Evolutionary conservation across 1,140 invertebrate species (phyloP).

Genomic region (Lucilia cuprina): DNA sequence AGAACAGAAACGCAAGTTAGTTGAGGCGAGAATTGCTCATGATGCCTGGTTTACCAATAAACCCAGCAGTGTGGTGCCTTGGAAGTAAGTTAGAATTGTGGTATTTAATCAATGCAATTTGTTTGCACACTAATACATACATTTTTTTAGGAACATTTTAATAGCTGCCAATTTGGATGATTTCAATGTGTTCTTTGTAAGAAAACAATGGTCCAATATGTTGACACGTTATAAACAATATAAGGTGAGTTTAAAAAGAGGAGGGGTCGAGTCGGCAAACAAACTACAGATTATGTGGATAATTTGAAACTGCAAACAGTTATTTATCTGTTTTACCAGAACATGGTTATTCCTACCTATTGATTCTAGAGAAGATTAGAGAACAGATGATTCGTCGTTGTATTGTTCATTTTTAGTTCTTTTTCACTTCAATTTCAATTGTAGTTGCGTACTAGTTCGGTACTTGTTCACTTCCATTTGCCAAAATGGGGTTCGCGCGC

Average conservation of each 20-base stretch:
- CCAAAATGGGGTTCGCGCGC: too few species aligned
- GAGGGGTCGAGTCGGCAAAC: too few species aligned
- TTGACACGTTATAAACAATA: slow-evolving; percentile 52
- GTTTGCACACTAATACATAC: neutral
- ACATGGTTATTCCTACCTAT: too few species aligned
- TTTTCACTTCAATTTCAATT: too few species aligned
- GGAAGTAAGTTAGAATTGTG: slow-evolving; percentile 48
- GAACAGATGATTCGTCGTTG: too few species aligned
- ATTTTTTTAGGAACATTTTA: slow-evolving; percentile 47
- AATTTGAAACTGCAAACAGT: too few species aligned
- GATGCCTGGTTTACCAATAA: slow-evolving; percentile 38
- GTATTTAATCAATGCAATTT: neutral
- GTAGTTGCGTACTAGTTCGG: too few species aligned
- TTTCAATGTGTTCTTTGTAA: slow-evolving; percentile 51
- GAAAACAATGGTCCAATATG: slow-evolving; percentile 56
- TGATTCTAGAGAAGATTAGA: too few species aligned
- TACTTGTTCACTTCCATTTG: too few species aligned
- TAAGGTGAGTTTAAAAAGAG: slow-evolving; percentile 41
- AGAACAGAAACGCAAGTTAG: slow-evolving; percentile 45
- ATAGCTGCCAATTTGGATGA: slow-evolving; percentile 49
- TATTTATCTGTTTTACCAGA: too few species aligned
- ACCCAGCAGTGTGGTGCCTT: slow-evolving; percentile 42
- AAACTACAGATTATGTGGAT: too few species aligned
- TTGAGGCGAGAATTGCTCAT: slow-evolving; percentile 39
- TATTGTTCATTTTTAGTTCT: too few species aligned